phyloP scores from a whole-genome alignment of 2,888 invertebrate species.

The Tineola bisselliella region DNA sequence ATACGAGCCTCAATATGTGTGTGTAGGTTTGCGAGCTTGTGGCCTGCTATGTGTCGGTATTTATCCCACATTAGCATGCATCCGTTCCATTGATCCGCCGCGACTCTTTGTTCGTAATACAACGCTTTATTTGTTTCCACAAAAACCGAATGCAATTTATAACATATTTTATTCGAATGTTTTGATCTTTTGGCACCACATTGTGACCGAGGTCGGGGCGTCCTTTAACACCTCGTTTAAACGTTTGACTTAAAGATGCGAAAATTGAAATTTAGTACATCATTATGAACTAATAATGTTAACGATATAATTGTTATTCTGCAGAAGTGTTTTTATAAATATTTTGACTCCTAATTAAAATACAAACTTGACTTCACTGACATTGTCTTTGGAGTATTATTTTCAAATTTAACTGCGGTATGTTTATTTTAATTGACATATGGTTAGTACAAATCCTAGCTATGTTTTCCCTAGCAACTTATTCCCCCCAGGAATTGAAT shows the following conservation, averaged over 20 bases:
- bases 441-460: no score
- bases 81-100: slow-evolving; percentile 50
- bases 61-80: slow-evolving; percentile 59
- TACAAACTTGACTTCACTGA: neutral
- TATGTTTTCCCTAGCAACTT: no score
- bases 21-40: neutral
- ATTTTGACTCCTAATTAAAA: neutral
- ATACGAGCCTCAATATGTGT: neutral
- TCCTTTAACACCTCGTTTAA: slow-evolving; percentile 10
- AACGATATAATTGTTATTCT: neutral
- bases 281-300: neutral
- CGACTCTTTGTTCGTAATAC: slow-evolving; percentile 31
- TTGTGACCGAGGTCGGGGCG: slow-evolving; percentile 7
- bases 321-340: neutral
- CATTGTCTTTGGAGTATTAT: neutral
- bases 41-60: slow-evolving; percentile 32
- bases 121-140: slow-evolving; percentile 10
- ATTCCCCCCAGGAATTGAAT: no score
- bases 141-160: slow-evolving; percentile 10
- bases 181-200: slow-evolving; percentile 8
- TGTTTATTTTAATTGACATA: no score
- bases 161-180: slow-evolving; percentile 11
- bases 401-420: no score
- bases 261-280: neutral
- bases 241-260: neutral